Conservation (phyloP, 1,140 invertebrate genomes). For the Drosophila bocqueti region DNA sequence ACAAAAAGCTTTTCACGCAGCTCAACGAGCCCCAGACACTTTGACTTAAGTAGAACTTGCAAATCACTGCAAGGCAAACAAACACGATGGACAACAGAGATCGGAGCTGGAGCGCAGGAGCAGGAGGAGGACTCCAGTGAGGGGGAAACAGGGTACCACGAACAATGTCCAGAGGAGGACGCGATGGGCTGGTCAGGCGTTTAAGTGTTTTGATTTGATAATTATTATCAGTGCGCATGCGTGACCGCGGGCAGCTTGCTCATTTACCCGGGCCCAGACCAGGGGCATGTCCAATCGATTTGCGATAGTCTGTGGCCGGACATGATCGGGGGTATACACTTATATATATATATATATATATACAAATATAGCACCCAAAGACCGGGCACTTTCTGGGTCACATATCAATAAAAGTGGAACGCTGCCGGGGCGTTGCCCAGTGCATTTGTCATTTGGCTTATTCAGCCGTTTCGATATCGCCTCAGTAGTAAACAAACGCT, state of each 20-base stretch:
- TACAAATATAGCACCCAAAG: conserved; percentile 7
- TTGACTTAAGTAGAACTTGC: conserved; percentile 81
- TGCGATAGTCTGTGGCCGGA: conserved; percentile 54
- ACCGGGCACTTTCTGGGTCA: conserved; percentile 65
- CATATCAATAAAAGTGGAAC: conserved; percentile 73
- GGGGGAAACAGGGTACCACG: not conserved
- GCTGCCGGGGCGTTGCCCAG: conserved; percentile 60
- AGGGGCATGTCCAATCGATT: conserved; percentile 72
- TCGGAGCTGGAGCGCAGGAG: not conserved
- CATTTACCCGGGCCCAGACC: conserved; percentile 10
- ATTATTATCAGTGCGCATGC: conserved; percentile 83
- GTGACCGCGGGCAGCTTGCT: conserved; percentile 63
- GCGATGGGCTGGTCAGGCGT: conserved; percentile 73
- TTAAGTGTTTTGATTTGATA: conserved; percentile 85
- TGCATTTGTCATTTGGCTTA: conserved; percentile 64
- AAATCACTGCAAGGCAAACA: conserved; percentile 81
- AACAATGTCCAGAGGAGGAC: conserved; percentile 34
- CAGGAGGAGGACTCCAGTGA: not conserved
- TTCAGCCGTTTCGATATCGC: conserved; percentile 31
- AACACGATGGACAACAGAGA: conserved; percentile 57
- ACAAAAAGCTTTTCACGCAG: conserved; percentile 69
- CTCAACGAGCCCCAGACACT: conserved; percentile 61
- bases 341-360: conserved; percentile 7
- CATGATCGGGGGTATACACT: conserved; percentile 15
- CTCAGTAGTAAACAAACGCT: conserved; percentile 33